A percentile compares a stretch with the other conserved stretches of the same genome.
phyloP scores from a whole-genome alignment of 2,888 invertebrate species.

The Lumbricus terrestris region DNA sequence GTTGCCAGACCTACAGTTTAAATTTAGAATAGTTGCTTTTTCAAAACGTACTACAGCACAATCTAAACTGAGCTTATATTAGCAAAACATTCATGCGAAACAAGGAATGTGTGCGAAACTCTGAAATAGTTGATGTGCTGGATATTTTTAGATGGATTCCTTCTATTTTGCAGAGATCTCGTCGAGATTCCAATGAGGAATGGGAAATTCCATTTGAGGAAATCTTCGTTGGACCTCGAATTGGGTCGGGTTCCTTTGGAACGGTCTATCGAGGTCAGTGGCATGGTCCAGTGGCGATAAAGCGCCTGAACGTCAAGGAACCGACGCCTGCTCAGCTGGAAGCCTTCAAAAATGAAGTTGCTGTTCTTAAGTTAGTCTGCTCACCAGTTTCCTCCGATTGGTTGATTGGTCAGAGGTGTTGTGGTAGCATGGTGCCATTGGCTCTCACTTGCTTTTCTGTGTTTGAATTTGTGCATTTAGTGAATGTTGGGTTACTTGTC shows the following conservation, averaged over 20 bases:
- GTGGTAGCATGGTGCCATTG: not conserved
- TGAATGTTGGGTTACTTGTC: no score
- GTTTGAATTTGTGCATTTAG: not conserved
- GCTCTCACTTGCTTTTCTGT: not conserved
- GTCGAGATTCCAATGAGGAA: slow-evolving; percentile 88
- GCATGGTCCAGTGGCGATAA: slow-evolving; percentile 95
- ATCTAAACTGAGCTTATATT: not conserved
- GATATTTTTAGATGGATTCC: not conserved
- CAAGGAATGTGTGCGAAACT: not conserved
- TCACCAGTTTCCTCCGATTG: not conserved
- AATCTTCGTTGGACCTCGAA: slow-evolving; percentile 84
- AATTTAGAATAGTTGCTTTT: not conserved
- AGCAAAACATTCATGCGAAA: not conserved
- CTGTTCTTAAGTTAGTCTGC: slow-evolving; percentile 72
- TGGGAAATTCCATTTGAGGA: slow-evolving; percentile 96
- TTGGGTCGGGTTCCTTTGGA: slow-evolving; percentile 97
- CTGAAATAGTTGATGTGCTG: not conserved
- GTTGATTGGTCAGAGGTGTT: not conserved
- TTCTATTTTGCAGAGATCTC: slow-evolving; percentile 38
- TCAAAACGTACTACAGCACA: not conserved
- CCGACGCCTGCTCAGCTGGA: slow-evolving; percentile 93
- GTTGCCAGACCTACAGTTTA: not conserved
- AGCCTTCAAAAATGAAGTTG: slow-evolving; percentile 98
- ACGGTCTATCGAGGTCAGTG: slow-evolving; percentile 97
- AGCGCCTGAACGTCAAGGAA: slow-evolving; percentile 94